phyloP scores from a whole-genome alignment of 2,888 invertebrate genomes.

The Noctua comes region DNA sequence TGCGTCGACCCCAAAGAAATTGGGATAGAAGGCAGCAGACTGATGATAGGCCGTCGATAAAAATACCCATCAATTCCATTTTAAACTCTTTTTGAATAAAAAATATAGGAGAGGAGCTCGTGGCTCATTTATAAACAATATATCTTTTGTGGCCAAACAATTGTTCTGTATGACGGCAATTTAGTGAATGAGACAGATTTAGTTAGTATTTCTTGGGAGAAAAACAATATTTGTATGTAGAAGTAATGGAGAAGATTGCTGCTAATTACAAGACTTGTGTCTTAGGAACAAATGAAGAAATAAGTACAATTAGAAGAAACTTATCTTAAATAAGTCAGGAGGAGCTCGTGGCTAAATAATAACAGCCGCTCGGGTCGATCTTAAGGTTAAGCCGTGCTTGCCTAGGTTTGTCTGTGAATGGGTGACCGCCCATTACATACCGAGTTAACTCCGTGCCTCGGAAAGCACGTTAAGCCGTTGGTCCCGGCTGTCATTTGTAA shows the following conservation, averaged over 20 bases:
- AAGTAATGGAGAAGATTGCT: constrained; percentile 12
- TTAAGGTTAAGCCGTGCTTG: too few species aligned
- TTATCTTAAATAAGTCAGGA: neutral
- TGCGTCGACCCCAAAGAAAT: too few species aligned
- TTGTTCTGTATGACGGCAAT: constrained; percentile 27
- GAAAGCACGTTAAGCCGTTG: too few species aligned
- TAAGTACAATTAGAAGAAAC: neutral
- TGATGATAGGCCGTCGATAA: neutral
- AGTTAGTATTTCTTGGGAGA: constrained; percentile 16
- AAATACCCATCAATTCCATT: neutral
- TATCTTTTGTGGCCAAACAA: constrained; percentile 61
- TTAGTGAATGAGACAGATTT: constrained; percentile 42
- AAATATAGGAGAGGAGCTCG: too few species aligned
- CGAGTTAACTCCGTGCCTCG: too few species aligned
- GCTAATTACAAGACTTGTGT: neutral
- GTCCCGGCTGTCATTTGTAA: too few species aligned
- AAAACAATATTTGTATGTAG: neutral
- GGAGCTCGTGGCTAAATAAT: too few species aligned
- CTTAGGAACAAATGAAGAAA: neutral
- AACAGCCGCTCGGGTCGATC: too few species aligned
- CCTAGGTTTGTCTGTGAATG: too few species aligned
- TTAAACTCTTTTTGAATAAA: neutral
- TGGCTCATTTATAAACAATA: constrained; percentile 55
- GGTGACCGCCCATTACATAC: too few species aligned
- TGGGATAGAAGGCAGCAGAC: too few species aligned